Conservation (phyloP, 2,888 invertebrate species). For the Crepidodera aurea region DNA sequence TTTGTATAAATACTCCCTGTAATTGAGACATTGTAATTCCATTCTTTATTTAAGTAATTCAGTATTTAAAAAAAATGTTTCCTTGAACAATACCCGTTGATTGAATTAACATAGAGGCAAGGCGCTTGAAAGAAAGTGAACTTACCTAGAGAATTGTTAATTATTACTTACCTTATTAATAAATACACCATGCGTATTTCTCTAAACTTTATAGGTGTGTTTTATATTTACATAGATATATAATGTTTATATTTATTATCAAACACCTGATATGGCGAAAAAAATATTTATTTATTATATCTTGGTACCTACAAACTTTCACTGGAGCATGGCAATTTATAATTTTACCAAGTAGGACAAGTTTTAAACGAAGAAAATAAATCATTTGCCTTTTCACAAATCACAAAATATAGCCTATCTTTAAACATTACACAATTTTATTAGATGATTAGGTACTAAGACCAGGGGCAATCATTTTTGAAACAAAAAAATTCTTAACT, state of each 20-base stretch:
- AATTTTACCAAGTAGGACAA: neutral
- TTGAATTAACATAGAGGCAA: slow-evolving; percentile 28
- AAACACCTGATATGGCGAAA: slow-evolving; percentile 15
- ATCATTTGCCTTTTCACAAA: too few relatives aligned
- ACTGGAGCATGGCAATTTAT: neutral
- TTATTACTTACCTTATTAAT: slow-evolving; percentile 29
- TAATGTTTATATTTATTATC: slow-evolving; percentile 7
- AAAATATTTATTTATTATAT: slow-evolving; percentile 1
- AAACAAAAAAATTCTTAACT: too few relatives aligned
- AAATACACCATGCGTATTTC: slow-evolving; percentile 19
- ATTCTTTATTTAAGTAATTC: slow-evolving; percentile 2
- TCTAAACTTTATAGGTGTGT: slow-evolving; percentile 24
- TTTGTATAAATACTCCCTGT: too few relatives aligned
- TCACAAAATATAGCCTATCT: too few relatives aligned
- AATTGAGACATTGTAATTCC: neutral
- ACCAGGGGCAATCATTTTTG: too few relatives aligned
- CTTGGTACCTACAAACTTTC: slow-evolving; percentile 1
- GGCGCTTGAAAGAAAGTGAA: slow-evolving; percentile 26
- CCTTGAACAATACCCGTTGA: slow-evolving; percentile 31
- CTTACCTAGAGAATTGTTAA: slow-evolving; percentile 28
- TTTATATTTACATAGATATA: slow-evolving; percentile 21
- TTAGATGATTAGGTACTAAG: too few relatives aligned
- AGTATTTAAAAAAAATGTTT: slow-evolving; percentile 17
- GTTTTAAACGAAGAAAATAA: too few relatives aligned
- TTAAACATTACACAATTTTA: too few relatives aligned